These are phyloP conservation scores for Stramonita haemastoma DNA, from an alignment of 2,888 invertebrate genomes.

Conservation along the genomic window DNA sequence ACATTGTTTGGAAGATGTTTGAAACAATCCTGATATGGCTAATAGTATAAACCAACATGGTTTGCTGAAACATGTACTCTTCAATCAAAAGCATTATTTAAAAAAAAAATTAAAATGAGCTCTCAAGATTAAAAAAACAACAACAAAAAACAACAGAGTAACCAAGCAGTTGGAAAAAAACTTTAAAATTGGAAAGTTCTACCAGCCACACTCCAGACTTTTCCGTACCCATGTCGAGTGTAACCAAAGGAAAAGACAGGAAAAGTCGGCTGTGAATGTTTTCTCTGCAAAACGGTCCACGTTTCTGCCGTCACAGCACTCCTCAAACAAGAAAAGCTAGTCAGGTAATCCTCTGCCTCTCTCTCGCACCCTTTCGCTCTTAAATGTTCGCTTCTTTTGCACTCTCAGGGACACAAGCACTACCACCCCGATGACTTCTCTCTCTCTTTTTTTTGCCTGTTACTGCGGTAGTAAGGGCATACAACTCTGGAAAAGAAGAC, in stretches of 20 bases:
- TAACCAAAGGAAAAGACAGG: neutral
- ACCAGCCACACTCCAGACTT: no score
- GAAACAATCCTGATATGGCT: neutral
- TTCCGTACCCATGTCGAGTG: no score
- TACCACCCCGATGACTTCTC: conserved; percentile 1
- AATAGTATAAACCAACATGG: neutral
- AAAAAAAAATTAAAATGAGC: neutral
- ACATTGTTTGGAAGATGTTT: conserved; percentile 30
- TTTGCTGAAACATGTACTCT: neutral
- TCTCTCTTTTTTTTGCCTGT: neutral
- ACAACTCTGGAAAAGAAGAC: conserved; percentile 40
- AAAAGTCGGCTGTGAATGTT: neutral
- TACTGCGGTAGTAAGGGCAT: conserved; percentile 42
- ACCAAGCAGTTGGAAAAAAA: no score
- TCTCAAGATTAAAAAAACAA: no score
- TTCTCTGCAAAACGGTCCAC: neutral
- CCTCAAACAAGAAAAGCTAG: neutral
- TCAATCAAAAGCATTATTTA: neutral
- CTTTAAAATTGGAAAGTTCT: no score
- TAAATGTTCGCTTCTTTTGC: neutral
- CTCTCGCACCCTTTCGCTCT: conserved; percentile 20
- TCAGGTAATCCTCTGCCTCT: neutral
- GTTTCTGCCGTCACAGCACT: neutral
- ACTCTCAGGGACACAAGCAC: conserved; percentile 8
- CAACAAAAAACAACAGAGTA: no score